Evolutionary conservation across 2,888 invertebrate genomes (phyloP).

Genomic region (Molanna angustata): DNA sequence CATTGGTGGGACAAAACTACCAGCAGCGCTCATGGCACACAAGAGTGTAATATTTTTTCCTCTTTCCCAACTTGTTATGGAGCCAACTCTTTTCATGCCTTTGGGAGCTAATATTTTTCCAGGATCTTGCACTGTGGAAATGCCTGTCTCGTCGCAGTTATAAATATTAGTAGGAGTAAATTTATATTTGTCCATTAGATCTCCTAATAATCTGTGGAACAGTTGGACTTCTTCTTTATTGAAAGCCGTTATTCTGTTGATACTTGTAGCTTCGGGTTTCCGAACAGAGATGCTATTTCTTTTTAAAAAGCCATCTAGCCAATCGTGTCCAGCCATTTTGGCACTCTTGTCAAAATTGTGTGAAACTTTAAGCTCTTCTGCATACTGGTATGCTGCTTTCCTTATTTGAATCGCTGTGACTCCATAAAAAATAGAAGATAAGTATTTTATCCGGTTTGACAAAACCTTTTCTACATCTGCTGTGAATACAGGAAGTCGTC

Average conservation of each 20-base stretch:
- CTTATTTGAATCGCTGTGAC: slow-evolving; percentile 6
- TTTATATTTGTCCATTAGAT: slow-evolving; percentile 18
- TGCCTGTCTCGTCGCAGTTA: slow-evolving; percentile 36
- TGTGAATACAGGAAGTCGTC: slow-evolving; percentile 6
- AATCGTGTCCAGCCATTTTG: slow-evolving; percentile 20
- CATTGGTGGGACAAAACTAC: slow-evolving; percentile 44
- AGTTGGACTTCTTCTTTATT: slow-evolving; percentile 32
- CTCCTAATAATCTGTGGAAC: slow-evolving; percentile 15
- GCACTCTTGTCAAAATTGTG: slow-evolving; percentile 11
- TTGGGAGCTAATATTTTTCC: slow-evolving; percentile 40
- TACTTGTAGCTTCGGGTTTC: slow-evolving; percentile 33
- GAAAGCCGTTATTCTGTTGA: slow-evolving; percentile 34
- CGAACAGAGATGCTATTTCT: slow-evolving; percentile 33
- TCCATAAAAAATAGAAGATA: slow-evolving; percentile 6
- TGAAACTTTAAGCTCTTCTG: slow-evolving; percentile 2
- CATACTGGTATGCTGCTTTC: slow-evolving; percentile 9
- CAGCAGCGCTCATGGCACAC: slow-evolving; percentile 43
- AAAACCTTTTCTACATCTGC: slow-evolving; percentile 1
- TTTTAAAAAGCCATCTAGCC: slow-evolving; percentile 28
- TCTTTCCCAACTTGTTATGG: slow-evolving; percentile 41
- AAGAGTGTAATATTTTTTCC: slow-evolving; percentile 42
- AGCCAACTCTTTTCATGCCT: slow-evolving; percentile 42
- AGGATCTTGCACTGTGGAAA: slow-evolving; percentile 41
- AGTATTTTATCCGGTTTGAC: not conserved
- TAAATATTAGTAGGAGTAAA: slow-evolving; percentile 2